These are phyloP conservation scores for Tretioscincus oriximinensis DNA, from an alignment of 2,113 vertebrate species.

Conservation along the genomic window DNA sequence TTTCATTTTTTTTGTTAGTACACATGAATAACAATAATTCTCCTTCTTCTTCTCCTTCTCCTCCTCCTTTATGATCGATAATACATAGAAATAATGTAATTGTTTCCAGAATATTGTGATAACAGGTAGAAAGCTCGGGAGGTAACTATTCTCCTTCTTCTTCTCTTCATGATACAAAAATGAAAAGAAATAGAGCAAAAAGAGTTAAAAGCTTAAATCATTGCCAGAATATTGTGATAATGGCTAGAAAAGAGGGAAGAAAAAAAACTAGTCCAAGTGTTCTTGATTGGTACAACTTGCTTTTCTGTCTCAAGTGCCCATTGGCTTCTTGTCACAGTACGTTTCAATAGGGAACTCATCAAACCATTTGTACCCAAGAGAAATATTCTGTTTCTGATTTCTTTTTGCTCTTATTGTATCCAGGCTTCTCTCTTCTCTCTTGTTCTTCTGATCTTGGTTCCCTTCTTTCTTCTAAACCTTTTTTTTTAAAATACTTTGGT, in stretches of 20 bases:
- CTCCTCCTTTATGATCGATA: too few species aligned
- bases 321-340: background rate
- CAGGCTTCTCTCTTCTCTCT: conserved; percentile 11
- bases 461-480: background rate
- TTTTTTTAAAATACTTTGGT: background rate
- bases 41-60: too few species aligned
- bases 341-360: background rate
- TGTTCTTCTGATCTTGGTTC: conserved; percentile 25
- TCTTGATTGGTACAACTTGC: background rate
- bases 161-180: background rate
- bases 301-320: conserved; percentile 1
- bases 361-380: background rate
- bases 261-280: background rate
- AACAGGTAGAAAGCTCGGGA: too few species aligned
- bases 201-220: background rate
- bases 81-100: too few species aligned
- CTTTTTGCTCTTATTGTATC: background rate
- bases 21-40: too few species aligned
- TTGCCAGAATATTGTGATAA: background rate
- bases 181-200: background rate
- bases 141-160: too few species aligned
- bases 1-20: background rate
- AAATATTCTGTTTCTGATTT: background rate
- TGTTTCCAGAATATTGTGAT: too few species aligned
- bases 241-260: background rate